These are phyloP conservation scores for Cyaniris semiargus DNA, from an alignment of 2,888 invertebrate species.

Conservation along the genomic window DNA sequence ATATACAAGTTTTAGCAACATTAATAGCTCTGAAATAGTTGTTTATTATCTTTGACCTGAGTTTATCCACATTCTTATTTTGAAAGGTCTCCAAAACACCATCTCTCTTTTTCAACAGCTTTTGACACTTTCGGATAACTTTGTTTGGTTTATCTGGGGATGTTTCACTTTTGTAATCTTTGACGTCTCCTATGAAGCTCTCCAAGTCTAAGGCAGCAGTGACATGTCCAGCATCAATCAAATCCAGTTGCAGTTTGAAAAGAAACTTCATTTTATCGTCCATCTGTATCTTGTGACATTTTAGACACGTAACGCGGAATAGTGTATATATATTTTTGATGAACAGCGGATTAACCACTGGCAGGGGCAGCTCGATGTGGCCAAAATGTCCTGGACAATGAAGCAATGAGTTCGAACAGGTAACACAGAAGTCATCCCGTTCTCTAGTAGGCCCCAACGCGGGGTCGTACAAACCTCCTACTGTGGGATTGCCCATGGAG, in stretches of 20 bases:
- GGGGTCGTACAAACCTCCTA: conserved; percentile 95
- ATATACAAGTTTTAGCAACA: conserved; percentile 73
- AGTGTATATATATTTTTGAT: conserved; percentile 86
- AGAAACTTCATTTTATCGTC: conserved; percentile 74
- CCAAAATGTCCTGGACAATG: conserved; percentile 97
- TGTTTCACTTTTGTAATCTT: conserved; percentile 57
- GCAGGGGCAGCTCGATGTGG: conserved; percentile 93
- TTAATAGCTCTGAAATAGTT: conserved; percentile 71
- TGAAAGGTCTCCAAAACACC: conserved; percentile 58
- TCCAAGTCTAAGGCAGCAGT: conserved; percentile 87
- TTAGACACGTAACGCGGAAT: conserved; percentile 85
- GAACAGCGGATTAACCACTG: conserved; percentile 95
- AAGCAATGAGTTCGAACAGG: conserved; percentile 85
- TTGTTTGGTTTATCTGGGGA: conserved; percentile 70
- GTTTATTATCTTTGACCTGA: conserved; percentile 68
- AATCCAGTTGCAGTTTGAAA: conserved; percentile 84
- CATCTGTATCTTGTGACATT: conserved; percentile 85
- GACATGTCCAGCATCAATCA: conserved; percentile 87
- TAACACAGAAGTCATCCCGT: conserved; percentile 86
- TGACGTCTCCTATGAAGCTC: conserved; percentile 57
- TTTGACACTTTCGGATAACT: conserved; percentile 65
- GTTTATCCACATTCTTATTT: conserved; percentile 73
- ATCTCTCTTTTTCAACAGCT: conserved; percentile 59
- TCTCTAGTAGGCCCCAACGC: conserved; percentile 86
- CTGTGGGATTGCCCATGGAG: conserved; percentile 88